Percentiles rank a stretch among this genome's conserved stretches.
phyloP scores from a whole-genome alignment of 2,113 vertebrate genomes.

The Odontophorus gujanensis region DNA sequence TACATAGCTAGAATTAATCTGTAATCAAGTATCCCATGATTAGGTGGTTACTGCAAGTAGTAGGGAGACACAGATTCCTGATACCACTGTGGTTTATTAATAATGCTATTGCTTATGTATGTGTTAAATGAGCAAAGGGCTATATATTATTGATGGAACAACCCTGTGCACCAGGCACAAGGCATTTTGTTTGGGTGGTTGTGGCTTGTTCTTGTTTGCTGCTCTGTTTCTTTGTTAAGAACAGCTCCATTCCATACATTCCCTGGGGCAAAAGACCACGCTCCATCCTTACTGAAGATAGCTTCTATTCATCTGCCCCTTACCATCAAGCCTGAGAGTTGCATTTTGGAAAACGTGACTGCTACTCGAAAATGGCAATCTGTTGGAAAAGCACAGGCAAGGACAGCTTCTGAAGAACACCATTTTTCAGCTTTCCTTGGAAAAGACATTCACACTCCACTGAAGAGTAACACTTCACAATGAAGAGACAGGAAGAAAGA shows the following conservation, averaged over 20 bases:
- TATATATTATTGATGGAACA: not conserved
- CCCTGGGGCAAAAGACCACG: not conserved
- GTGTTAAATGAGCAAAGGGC: not conserved
- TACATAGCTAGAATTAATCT: not conserved
- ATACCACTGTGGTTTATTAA: not conserved
- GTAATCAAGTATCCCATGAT: not conserved
- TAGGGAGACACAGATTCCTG: not conserved
- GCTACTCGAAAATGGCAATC: not conserved
- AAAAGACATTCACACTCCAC: not conserved
- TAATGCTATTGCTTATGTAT: not conserved
- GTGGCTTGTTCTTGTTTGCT: not conserved
- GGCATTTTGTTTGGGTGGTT: not conserved
- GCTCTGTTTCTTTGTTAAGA: not conserved
- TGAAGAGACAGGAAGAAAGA: not conserved
- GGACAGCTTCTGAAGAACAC: fast-evolving
- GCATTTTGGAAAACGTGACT: not conserved
- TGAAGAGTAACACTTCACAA: not conserved
- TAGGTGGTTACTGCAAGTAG: not conserved
- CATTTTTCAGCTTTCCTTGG: not conserved
- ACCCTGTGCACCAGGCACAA: not conserved
- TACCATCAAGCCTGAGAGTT: not conserved
- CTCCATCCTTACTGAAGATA: not conserved
- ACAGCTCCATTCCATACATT: not conserved
- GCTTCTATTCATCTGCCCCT: not conserved
- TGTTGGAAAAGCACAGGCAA: not conserved